Evolutionary conservation across 2,113 vertebrate genomes (phyloP).

Genomic region (Agapornis roseicollis): DNA sequence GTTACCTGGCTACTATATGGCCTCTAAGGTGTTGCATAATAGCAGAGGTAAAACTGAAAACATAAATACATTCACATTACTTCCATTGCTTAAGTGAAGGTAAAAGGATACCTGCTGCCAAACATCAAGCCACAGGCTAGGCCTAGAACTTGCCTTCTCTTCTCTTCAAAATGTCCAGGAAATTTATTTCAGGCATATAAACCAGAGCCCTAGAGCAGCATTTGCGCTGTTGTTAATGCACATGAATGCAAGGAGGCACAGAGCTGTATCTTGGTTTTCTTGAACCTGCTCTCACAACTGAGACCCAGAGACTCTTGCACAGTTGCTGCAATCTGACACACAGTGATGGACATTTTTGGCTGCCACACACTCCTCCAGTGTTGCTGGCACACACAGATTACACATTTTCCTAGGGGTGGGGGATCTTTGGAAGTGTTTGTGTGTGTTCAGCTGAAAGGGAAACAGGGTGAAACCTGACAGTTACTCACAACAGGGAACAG

Average conservation of each 20-base stretch:
- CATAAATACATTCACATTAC: neutral
- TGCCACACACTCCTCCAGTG: neutral
- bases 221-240: neutral
- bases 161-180: neutral
- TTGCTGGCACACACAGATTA: neutral
- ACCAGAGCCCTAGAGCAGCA: neutral
- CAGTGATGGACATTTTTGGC: neutral
- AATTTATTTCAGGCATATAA: neutral
- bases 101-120: neutral
- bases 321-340: fast-evolving
- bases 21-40: neutral
- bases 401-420: neutral
- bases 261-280: neutral
- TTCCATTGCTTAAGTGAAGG: neutral
- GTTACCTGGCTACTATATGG: neutral
- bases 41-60: neutral
- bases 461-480: neutral
- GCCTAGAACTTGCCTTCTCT: neutral
- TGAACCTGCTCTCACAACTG: neutral
- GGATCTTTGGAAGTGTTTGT: neutral
- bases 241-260: neutral
- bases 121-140: fast-evolving
- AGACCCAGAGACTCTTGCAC: neutral
- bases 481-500: neutral
- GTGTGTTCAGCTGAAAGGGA: neutral